A percentile compares a stretch with the other conserved stretches of the same genome.
phyloP scores from a whole-genome alignment of 2,888 invertebrate species.

The Athrips mouffetella region DNA sequence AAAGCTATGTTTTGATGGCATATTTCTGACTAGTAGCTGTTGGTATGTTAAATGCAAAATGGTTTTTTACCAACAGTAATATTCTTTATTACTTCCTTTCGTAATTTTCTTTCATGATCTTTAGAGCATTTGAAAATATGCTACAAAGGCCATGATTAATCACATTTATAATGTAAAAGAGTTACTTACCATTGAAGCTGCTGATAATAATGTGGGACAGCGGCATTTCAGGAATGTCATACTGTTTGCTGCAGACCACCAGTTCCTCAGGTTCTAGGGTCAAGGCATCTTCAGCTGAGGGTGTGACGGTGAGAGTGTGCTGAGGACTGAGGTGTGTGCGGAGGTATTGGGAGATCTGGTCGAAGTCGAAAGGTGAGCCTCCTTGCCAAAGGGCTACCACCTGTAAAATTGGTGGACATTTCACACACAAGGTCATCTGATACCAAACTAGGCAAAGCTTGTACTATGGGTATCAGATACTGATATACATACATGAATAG shows the following conservation, averaged over 20 bases:
- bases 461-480: too few species aligned
- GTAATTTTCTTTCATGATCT: too few species aligned
- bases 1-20: too few species aligned
- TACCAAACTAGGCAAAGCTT: too few species aligned
- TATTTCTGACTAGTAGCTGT: too few species aligned
- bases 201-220: slow-evolving; percentile 56
- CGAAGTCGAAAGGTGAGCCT: slow-evolving; percentile 54
- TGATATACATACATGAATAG: too few species aligned
- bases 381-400: slow-evolving; percentile 68
- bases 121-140: too few species aligned
- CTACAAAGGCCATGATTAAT: too few species aligned
- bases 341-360: slow-evolving; percentile 53
- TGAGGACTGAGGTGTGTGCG: slow-evolving; percentile 40
- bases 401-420: slow-evolving; percentile 40
- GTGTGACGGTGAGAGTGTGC: slow-evolving; percentile 51
- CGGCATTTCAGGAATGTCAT: slow-evolving; percentile 60
- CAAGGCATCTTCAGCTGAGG: slow-evolving; percentile 58
- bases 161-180: not conserved
- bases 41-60: too few species aligned
- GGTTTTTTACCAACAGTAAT: too few species aligned
- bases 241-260: slow-evolving; percentile 51
- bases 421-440: too few species aligned
- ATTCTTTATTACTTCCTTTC: too few species aligned
- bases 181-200: slow-evolving; percentile 52
- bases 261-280: slow-evolving; percentile 58